A percentile compares a stretch with the other conserved stretches of the same genome.
Conservation (phyloP, 1,140 invertebrate species). For the Orchestia grillus region DNA sequence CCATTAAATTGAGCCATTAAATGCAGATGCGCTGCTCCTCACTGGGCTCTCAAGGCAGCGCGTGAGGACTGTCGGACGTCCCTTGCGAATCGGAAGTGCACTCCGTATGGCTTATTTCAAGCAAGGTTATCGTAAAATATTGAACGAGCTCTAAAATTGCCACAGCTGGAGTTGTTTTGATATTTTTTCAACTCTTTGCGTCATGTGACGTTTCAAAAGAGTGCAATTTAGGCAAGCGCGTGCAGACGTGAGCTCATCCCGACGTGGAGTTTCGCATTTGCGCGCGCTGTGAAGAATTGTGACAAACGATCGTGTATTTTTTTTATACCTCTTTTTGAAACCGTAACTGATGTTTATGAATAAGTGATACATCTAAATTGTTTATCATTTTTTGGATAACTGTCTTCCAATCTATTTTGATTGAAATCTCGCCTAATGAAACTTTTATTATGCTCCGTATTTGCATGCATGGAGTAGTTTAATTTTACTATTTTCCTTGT, state of each 20-base stretch:
- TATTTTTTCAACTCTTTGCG: neutral
- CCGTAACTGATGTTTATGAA: too few species aligned
- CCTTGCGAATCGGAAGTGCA: neutral
- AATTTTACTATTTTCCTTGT: too few species aligned
- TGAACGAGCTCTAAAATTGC: neutral
- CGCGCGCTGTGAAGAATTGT: neutral
- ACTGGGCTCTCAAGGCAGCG: neutral
- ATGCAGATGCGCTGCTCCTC: neutral
- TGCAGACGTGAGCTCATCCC: neutral
- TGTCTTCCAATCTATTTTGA: too few species aligned
- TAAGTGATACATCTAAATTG: too few species aligned
- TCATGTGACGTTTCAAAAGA: neutral
- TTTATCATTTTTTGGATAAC: too few species aligned
- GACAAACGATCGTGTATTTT: neutral
- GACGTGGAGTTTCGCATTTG: neutral
- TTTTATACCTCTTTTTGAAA: neutral
- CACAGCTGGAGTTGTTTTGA: neutral
- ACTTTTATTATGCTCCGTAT: too few species aligned
- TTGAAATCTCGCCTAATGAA: too few species aligned
- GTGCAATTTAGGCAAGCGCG: neutral
- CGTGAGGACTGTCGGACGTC: neutral
- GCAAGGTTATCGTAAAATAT: neutral
- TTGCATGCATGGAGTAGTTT: too few species aligned
- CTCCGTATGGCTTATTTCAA: neutral
- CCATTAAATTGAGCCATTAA: too few species aligned